phyloP scores from a whole-genome alignment of 2,888 invertebrate genomes.

The Rhimphoctona megacephalus region DNA sequence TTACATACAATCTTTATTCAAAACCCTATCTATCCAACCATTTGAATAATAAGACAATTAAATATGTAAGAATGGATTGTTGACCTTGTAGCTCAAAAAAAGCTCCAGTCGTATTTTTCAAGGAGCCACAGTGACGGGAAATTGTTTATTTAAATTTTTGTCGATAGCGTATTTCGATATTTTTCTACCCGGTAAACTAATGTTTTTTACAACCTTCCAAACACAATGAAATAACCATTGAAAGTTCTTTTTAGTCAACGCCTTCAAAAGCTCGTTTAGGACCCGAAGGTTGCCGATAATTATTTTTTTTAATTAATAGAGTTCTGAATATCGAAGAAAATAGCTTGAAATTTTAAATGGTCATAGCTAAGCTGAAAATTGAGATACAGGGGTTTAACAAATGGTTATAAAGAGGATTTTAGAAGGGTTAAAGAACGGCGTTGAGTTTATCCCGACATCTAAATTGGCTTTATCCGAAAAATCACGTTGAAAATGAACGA shows the following conservation, averaged over 20 bases:
- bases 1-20: neutral
- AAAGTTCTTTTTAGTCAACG: neutral
- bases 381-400: neutral
- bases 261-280: neutral
- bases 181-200: neutral
- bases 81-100: neutral
- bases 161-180: neutral
- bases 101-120: neutral
- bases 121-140: neutral
- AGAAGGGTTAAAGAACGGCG: neutral
- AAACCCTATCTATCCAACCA: neutral
- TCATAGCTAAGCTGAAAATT: neutral
- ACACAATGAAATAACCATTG: neutral
- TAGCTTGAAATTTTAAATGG: neutral
- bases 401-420: neutral
- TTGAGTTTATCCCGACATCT: slow-evolving; percentile 34
- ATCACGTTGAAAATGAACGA: neutral
- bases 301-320: neutral
- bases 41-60: neutral
- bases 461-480: slow-evolving; percentile 38
- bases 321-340: neutral
- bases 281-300: neutral
- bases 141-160: neutral
- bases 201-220: neutral
- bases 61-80: neutral